A percentile compares a stretch with the other conserved stretches of the same genome.
Conservation (phyloP, 2,888 invertebrate species). For the Autographa gamma region DNA sequence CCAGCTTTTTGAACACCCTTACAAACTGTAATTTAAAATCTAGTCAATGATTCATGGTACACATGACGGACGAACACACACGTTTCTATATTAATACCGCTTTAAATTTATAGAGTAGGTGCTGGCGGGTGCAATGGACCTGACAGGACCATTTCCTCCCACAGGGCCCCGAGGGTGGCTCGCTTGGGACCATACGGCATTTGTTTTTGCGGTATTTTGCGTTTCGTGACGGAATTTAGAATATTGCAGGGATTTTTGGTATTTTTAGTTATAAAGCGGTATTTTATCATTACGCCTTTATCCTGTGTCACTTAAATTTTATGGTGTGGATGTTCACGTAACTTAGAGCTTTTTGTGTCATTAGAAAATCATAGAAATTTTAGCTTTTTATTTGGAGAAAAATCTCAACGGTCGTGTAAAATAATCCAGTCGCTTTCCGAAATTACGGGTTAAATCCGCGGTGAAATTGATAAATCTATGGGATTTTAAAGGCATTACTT, state of each 20-base stretch:
- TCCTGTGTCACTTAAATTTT: background rate
- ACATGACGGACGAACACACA: slow-evolving; percentile 8
- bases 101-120: slow-evolving; percentile 20
- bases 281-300: background rate
- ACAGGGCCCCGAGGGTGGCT: slow-evolving; percentile 6
- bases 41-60: slow-evolving; percentile 10
- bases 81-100: slow-evolving; percentile 12
- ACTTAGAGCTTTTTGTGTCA: background rate
- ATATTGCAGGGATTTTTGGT: slow-evolving; percentile 3
- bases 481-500: background rate
- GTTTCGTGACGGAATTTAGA: slow-evolving; percentile 5
- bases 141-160: slow-evolving; percentile 18
- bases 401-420: background rate
- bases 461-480: slow-evolving; percentile 4
- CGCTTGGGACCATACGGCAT: background rate
- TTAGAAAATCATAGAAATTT: background rate
- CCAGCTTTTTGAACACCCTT: background rate
- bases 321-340: background rate
- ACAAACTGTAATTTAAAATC: background rate
- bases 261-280: background rate
- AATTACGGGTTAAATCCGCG: background rate
- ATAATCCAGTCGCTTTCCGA: background rate
- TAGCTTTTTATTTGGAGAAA: background rate
- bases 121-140: slow-evolving; percentile 15
- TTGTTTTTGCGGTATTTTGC: slow-evolving; percentile 11